Conservation (phyloP, 1,140 invertebrate genomes). For the Nasonia longicornis region DNA sequence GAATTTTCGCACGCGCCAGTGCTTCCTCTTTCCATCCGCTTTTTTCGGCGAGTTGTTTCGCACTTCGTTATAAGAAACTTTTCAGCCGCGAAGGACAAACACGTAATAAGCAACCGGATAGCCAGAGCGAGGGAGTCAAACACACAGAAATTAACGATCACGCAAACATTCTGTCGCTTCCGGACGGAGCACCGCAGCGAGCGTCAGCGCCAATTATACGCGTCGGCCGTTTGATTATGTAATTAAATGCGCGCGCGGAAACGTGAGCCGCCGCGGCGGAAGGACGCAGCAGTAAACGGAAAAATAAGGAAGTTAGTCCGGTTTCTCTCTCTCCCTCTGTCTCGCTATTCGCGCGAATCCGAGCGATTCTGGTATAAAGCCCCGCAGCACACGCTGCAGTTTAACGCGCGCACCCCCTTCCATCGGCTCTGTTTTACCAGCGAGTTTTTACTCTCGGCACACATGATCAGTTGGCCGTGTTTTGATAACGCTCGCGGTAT, state of each 20-base stretch:
- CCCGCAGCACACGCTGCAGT: no score
- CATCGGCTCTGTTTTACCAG: not conserved
- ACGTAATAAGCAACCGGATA: not conserved
- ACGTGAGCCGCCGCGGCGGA: not conserved
- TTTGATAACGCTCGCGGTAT: no score
- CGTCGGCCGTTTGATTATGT: not conserved
- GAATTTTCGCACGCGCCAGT: not conserved
- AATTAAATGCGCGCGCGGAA: conserved; percentile 6
- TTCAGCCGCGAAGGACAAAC: not conserved
- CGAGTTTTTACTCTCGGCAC: not conserved
- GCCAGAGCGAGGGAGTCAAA: not conserved
- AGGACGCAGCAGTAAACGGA: not conserved
- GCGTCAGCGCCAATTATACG: conserved; percentile 7
- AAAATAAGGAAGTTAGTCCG: not conserved
- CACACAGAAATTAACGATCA: conserved; percentile 21
- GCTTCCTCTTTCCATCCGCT: no score
- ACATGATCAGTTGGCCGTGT: no score
- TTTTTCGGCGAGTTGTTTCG: no score
- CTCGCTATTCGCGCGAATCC: not conserved
- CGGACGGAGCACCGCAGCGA: not conserved
- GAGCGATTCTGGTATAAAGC: not conserved
- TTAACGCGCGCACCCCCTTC: not conserved
- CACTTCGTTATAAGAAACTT: not conserved
- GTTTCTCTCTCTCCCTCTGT: not conserved
- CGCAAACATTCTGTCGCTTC: conserved; percentile 18